Base-by-base conservation (phyloP, 2,797 vertebrate species). In the Danio kyathit region DNA sequence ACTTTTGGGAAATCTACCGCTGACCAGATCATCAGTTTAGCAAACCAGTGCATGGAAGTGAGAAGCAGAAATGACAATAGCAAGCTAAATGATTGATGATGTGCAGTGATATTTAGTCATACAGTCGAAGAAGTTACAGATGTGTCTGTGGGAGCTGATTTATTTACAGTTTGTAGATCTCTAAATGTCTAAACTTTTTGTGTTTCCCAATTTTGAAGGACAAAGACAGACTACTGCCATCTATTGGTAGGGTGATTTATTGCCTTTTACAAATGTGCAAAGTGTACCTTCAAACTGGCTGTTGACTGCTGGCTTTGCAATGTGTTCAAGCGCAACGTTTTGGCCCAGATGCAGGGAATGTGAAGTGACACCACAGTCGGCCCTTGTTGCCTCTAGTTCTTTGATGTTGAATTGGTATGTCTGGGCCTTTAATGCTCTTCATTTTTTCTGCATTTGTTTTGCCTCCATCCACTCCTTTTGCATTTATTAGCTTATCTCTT, bases 401-500 rank as follows among this genome's bases (percentile, higher is more conserved):
- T n/a, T n/a, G 16, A 52, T 52, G 16, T 52, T 29, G 29, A 29
- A 29, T 29, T 29, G 29, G 29, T 29, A 29, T 29, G 29, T 29
- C 51, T 8, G 51, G 16, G 14, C 51, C 16, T 52, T 52, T 52
- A 54, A 54, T 3, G n/a, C 51, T 7, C 51, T n/a, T 17, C 51
- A 9, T 54, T n/a, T 8, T 54, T 16, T 54, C 2, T n/a, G 8
- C 2, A 8, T 54, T 8, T 54, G 1, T 54, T 7, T 17, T 17
- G 16, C 16, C 7, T 54, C 6, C 16, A 54, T 54, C 51, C 16
- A 54, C 6, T n/a, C 51, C 51, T 52, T 16, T n/a, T 52, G 51
- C 51, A 54, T 54, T n/a, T 54, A 54, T 54, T 8, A 54, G 59
- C 59, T 61, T 61, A 61, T 61, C 59, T 61, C 29, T 61, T 40